phyloP scores from a whole-genome alignment of 2,888 invertebrate species.

The Andrena dorsata region DNA sequence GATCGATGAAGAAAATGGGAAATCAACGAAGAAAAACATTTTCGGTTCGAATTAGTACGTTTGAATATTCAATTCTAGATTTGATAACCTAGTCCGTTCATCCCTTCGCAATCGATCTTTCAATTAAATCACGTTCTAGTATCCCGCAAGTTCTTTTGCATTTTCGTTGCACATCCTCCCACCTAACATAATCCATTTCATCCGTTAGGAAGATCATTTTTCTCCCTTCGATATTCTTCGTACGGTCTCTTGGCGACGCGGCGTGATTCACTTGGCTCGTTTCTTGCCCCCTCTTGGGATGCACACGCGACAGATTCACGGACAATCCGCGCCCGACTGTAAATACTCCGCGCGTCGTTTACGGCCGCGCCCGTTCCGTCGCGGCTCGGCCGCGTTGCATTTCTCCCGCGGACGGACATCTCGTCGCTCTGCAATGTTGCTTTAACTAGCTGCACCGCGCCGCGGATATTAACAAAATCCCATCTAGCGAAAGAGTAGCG shows the following conservation, averaged over 20 bases:
- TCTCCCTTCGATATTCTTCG: not conserved
- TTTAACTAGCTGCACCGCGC: not conserved
- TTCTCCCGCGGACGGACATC: not conserved
- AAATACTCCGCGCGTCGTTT: constrained; percentile 40
- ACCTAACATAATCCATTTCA: too few relatives aligned
- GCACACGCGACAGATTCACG: constrained; percentile 1
- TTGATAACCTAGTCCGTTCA: too few relatives aligned
- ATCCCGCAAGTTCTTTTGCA: too few relatives aligned
- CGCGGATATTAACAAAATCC: constrained; percentile 17
- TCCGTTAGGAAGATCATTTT: not conserved
- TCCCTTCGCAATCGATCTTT: too few relatives aligned
- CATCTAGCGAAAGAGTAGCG: not conserved
- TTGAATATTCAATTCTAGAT: too few relatives aligned
- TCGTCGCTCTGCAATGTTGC: constrained; percentile 11
- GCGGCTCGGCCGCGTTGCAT: not conserved
- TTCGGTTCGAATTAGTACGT: too few relatives aligned
- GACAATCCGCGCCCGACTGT: constrained; percentile 9
- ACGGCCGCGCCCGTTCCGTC: constrained; percentile 4
- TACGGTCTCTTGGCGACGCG: not conserved
- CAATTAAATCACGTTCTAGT: too few relatives aligned
- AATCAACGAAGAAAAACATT: too few relatives aligned
- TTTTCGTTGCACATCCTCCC: too few relatives aligned
- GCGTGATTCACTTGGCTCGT: constrained; percentile 29
- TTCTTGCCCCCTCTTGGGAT: not conserved
- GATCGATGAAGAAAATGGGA: too few relatives aligned